These are phyloP conservation scores for Seriola rivoliana DNA, from an alignment of 2,113 vertebrate genomes.

Conservation along the genomic window DNA sequence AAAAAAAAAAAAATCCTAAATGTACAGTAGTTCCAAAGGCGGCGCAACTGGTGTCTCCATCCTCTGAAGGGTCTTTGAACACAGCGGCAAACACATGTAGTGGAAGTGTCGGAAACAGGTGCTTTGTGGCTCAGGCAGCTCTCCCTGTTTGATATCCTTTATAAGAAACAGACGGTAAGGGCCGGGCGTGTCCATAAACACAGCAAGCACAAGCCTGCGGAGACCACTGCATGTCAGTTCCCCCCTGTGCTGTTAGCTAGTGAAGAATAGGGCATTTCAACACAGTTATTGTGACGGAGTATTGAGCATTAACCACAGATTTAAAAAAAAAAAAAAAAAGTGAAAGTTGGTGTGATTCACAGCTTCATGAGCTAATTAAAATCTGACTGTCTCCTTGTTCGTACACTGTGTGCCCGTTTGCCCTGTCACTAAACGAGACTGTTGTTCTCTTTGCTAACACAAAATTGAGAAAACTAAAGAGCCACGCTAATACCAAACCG, in stretches of 20 bases:
- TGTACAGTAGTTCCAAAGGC: constrained; percentile 49
- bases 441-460: not conserved
- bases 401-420: too few species aligned
- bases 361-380: not conserved
- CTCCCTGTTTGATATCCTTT: constrained; percentile 84
- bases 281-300: constrained; percentile 20
- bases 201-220: constrained; percentile 59
- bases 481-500: not conserved
- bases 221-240: constrained; percentile 66
- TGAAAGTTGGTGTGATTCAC: not conserved
- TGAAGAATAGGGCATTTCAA: constrained; percentile 35
- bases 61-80: constrained; percentile 79
- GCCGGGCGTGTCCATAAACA: constrained; percentile 79
- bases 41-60: constrained; percentile 59
- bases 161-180: constrained; percentile 85
- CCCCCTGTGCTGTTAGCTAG: constrained; percentile 44
- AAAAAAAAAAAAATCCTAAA: not conserved
- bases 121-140: constrained; percentile 78
- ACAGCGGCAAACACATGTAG: constrained; percentile 72
- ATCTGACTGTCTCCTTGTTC: too few species aligned
- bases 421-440: not conserved
- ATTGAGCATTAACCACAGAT: not conserved
- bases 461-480: not conserved
- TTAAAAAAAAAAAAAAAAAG: not conserved
- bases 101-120: constrained; percentile 88